A percentile compares a stretch with the other conserved stretches of the same genome.
Conservation (phyloP, 2,888 invertebrate genomes). For the Lottia scabra region DNA sequence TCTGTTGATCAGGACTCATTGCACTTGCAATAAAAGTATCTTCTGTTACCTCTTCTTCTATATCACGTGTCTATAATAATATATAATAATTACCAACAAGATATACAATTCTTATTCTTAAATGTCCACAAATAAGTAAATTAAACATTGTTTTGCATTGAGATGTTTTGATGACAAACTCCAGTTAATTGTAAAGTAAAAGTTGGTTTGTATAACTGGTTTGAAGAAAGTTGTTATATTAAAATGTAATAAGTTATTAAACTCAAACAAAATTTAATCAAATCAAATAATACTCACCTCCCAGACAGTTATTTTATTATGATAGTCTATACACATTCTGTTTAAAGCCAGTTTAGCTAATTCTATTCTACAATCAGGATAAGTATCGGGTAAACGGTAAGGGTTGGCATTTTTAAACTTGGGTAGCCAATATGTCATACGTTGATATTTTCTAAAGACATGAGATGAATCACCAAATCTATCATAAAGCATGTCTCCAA, state of each 20-base stretch:
- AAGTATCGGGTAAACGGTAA: conserved; percentile 70
- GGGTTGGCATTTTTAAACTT: conserved; percentile 82
- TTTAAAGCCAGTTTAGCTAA: conserved; percentile 85
- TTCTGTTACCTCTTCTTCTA: conserved; percentile 81
- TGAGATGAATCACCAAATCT: conserved; percentile 84
- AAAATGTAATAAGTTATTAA: neutral
- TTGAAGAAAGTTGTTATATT: no score
- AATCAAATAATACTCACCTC: no score
- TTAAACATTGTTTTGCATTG: no score
- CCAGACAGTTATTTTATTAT: conserved; percentile 73
- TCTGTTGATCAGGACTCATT: conserved; percentile 82
- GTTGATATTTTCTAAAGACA: conserved; percentile 71
- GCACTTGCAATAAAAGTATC: conserved; percentile 93
- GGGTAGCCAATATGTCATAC: conserved; percentile 80
- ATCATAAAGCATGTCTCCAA: conserved; percentile 84
- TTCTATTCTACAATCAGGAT: conserved; percentile 83
- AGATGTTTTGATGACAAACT: no score
- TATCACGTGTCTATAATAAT: conserved; percentile 75
- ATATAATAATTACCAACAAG: neutral
- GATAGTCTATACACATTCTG: conserved; percentile 86
- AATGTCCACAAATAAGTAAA: no score
- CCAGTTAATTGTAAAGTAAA: no score
- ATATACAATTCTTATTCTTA: no score
- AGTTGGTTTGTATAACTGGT: no score
- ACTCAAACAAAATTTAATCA: neutral